A percentile compares a stretch with the other conserved stretches of the same genome.
Evolutionary conservation across 1,140 invertebrate species (phyloP).

Genomic region (Hypsibius dujardini): DNA sequence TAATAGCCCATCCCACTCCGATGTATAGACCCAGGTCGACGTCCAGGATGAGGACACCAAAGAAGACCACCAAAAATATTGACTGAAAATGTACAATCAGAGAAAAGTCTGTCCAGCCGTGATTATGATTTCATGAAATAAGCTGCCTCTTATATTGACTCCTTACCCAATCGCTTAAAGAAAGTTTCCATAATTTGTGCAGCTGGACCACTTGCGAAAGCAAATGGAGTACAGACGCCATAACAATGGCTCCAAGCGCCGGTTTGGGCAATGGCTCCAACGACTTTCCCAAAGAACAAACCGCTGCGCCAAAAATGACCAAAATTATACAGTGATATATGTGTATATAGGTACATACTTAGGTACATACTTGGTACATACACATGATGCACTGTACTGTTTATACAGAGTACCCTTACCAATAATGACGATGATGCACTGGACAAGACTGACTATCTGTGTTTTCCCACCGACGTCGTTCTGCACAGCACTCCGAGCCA

Average conservation of each 20-base stretch:
- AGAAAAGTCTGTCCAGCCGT: no score
- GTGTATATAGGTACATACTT: no score
- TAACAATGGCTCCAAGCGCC: neutral
- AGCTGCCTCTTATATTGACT: no score
- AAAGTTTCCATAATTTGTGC: neutral
- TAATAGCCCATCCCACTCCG: constrained; percentile 22
- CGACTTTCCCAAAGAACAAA: neutral
- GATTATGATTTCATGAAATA: no score
- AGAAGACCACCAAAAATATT: constrained; percentile 22
- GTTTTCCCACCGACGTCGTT: constrained; percentile 9
- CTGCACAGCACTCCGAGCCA: constrained; percentile 1
- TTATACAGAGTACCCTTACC: no score
- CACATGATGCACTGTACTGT: no score
- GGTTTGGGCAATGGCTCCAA: constrained; percentile 5
- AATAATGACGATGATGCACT: neutral
- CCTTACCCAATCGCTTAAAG: neutral
- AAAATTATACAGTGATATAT: no score
- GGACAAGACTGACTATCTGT: neutral
- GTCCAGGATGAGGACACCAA: constrained; percentile 22
- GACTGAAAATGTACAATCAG: no score
- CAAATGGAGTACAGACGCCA: neutral
- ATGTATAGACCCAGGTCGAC: constrained; percentile 22
- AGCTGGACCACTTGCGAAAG: neutral
- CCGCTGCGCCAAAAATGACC: no score
- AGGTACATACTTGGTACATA: no score